Percentiles rank a stretch among this genome's conserved stretches.
Evolutionary conservation across 2,113 vertebrate species (phyloP).

Genomic region (Lates calcarifer): DNA sequence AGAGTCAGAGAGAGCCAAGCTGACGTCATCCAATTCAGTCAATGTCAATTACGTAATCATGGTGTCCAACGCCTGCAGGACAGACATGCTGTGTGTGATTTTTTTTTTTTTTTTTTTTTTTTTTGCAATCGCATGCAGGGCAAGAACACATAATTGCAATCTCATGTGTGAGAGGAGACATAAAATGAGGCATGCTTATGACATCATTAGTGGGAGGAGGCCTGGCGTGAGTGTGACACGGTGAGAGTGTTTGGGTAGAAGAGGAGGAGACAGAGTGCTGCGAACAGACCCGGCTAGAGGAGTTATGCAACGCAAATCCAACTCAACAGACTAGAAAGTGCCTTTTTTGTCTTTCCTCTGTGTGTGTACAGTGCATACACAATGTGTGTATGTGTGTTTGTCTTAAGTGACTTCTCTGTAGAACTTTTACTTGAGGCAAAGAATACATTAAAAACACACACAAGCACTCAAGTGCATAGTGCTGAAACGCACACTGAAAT

Average conservation of each 20-base stretch:
- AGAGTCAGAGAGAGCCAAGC: constrained; percentile 61
- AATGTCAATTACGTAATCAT: constrained; percentile 80
- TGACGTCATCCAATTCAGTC: constrained; percentile 80
- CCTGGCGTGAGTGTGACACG: constrained; percentile 55
- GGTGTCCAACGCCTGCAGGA: constrained; percentile 70
- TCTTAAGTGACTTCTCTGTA: constrained; percentile 63
- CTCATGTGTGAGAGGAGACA: constrained; percentile 70
- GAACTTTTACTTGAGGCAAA: constrained; percentile 63
- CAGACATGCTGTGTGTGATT: constrained; percentile 29
- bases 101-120: background rate
- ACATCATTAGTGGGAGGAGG: constrained; percentile 70
- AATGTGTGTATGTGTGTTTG: constrained; percentile 26
- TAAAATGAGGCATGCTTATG: constrained; percentile 65
- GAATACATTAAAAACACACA: constrained; percentile 69
- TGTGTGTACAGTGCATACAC: constrained; percentile 1
- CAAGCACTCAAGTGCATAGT: constrained; percentile 55
- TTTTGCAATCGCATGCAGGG: constrained; percentile 34
- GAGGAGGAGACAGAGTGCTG: constrained; percentile 53
- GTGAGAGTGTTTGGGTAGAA: constrained; percentile 56
- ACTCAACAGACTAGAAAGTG: constrained; percentile 57
- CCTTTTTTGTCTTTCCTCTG: constrained; percentile 29
- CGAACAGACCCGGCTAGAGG: constrained; percentile 51
- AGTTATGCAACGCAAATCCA: constrained; percentile 74
- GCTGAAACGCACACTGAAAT: constrained; percentile 51
- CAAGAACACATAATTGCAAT: constrained; percentile 73